Percentiles rank a stretch among this genome's conserved stretches.
These are phyloP conservation scores for Macrochelys suwanniensis DNA, from an alignment of 2,797 vertebrate species.

Conservation along the genomic window DNA sequence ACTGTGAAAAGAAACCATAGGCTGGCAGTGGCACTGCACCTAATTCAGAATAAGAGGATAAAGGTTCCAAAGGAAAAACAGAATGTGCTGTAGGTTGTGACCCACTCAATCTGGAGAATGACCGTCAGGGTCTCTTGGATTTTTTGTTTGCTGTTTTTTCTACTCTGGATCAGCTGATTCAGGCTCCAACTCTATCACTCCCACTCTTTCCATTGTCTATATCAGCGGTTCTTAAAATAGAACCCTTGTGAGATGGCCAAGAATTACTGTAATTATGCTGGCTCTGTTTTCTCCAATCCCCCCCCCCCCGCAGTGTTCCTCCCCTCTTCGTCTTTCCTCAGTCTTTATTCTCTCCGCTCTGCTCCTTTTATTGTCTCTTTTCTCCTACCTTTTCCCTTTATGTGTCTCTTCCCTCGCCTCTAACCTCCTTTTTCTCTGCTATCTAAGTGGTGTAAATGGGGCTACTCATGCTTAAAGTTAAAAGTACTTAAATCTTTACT, in stretches of 20 bases:
- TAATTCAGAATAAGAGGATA: not conserved
- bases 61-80: not conserved
- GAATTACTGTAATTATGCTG: not conserved
- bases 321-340: fast-evolving
- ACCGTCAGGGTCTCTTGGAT: fast-evolving
- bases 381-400: not conserved
- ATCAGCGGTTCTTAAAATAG: not conserved
- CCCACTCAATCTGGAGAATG: not conserved
- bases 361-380: not conserved
- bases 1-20: not conserved
- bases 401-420: not conserved
- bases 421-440: not conserved
- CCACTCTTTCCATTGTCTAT: not conserved
- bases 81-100: not conserved
- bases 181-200: not conserved
- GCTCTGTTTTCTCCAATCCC: not conserved
- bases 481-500: not conserved
- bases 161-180: not conserved
- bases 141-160: not conserved
- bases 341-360: not conserved
- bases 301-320: not conserved
- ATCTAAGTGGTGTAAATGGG: not conserved
- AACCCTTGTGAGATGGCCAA: fast-evolving
- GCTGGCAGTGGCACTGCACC: not conserved
- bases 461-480: not conserved